Evolutionary conservation across 1,140 invertebrate genomes (phyloP), one percentile per base, ranked within the genome.

Genomic region (Aphelenchoides avenae): DNA sequence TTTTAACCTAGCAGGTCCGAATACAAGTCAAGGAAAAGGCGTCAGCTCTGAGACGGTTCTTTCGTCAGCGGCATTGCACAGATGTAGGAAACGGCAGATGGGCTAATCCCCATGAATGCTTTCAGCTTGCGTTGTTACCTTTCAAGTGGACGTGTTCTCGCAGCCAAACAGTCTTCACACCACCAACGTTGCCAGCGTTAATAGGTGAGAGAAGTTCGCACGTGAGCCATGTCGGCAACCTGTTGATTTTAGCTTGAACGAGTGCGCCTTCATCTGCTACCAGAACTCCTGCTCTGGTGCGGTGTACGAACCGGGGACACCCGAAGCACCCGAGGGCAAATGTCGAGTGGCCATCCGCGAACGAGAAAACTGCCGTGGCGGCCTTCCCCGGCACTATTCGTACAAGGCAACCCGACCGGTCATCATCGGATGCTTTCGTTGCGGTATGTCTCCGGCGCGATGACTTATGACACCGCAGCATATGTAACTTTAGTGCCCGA

Each of bases 211-310:
- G n/a, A n/a, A n/a, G n/a, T n/a, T n/a, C n/a, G n/a, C n/a, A n/a
- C n/a, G n/a, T n/a, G n/a, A n/a, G n/a, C n/a, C n/a, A n/a, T n/a
- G n/a, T n/a, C n/a, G n/a, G n/a, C n/a, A n/a, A n/a, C n/a, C n/a
- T n/a, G n/a, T n/a, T 50, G 15, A 40, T 58, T 61, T 31, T n/a
- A 66, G 66, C 51, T 42, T 66, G 29, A 70, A 64, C 46, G 66
- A 69, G 40, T 66, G 64, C 47, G 64, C 64, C 3, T 69, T 51
- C 39, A 61, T 66, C 39, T 66, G 64, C 33, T 66, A 66, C 39
- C 64, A 66, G 47, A 66, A 66, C 33, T 57, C 66, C 20, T 66
- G 64, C 40, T 29, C 57, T 15, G 52, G 49, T 22, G 64, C 66
- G 18, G 44, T 66, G 30, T 66, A 41, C 40, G 64, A 70, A 26